A percentile compares a stretch with the other conserved stretches of the same genome.
phyloP scores from a whole-genome alignment of 35 echinoderm and acorn worm genomes.

The Stichopus chloronotus region DNA sequence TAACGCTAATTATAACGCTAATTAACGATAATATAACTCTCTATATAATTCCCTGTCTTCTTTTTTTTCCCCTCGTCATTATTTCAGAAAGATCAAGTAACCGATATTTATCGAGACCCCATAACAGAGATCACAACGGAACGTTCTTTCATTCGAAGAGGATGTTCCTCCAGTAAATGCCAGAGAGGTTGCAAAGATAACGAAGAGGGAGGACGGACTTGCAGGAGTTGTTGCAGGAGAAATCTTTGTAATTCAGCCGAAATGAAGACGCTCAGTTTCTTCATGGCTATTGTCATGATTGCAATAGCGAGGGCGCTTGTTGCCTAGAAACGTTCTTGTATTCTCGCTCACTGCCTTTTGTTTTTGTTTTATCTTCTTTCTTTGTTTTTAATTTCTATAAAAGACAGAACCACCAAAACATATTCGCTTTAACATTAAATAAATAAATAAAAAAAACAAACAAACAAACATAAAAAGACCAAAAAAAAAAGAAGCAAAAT shows the following conservation, averaged over 20 bases:
- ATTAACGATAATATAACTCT: too few relatives aligned
- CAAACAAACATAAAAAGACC: too few relatives aligned
- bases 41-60: too few relatives aligned
- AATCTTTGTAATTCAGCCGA: constrained; percentile 31
- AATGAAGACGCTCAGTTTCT: background rate
- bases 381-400: too few relatives aligned
- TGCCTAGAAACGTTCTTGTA: background rate
- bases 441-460: too few relatives aligned
- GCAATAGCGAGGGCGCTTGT: background rate
- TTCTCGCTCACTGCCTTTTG: background rate
- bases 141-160: constrained; percentile 7
- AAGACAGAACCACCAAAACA: too few relatives aligned
- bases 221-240: background rate
- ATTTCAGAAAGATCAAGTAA: constrained; percentile 31
- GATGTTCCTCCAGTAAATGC: constrained; percentile 44
- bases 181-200: constrained; percentile 29
- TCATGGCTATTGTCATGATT: constrained; percentile 11
- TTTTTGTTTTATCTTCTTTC: too few relatives aligned
- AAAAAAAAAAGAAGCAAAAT: too few relatives aligned
- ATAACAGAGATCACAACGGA: background rate
- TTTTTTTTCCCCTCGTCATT: too few relatives aligned
- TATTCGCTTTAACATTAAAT: too few relatives aligned
- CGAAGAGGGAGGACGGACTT: background rate
- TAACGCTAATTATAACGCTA: too few relatives aligned
- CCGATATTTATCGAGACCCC: constrained; percentile 17